Evolutionary conservation across 1,140 invertebrate genomes (phyloP).

Genomic region (Onthophagus taurus): DNA sequence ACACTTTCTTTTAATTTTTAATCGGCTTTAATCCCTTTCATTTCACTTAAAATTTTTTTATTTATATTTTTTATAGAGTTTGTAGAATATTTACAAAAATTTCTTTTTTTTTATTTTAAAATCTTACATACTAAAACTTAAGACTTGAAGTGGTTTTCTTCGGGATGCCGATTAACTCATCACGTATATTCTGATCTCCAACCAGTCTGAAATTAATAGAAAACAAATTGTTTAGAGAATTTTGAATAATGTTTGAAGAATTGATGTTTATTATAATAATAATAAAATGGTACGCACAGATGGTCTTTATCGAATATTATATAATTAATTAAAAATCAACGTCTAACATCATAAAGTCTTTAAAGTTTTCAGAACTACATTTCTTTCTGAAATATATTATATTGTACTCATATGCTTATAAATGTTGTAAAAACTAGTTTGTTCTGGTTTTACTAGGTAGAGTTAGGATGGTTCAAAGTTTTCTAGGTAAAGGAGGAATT

Average conservation of each 20-base stretch:
- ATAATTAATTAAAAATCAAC: no score
- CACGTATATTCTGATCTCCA: conserved; percentile 39
- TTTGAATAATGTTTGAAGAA: background rate
- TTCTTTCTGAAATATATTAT: no score
- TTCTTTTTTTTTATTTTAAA: no score
- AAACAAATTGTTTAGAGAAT: conserved; percentile 7
- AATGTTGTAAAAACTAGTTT: no score
- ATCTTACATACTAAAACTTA: background rate
- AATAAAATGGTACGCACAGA: no score
- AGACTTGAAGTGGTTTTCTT: background rate
- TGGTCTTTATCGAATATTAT: no score
- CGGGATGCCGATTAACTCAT: conserved; percentile 24
- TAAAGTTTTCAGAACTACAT: background rate
- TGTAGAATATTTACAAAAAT: conserved; percentile 7
- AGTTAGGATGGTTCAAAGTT: no score
- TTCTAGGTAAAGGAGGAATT: no score
- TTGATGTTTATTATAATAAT: background rate
- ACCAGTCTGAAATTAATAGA: conserved; percentile 34
- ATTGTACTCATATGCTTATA: no score
- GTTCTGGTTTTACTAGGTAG: no score
- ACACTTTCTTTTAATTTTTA: background rate
- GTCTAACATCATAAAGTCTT: no score
- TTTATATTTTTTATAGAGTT: conserved; percentile 3
- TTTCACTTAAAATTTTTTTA: conserved; percentile 2
- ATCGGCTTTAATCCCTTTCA: background rate